Base-by-base conservation (phyloP, 2,888 invertebrate genomes). In the Heterodera filipjevi region DNA sequence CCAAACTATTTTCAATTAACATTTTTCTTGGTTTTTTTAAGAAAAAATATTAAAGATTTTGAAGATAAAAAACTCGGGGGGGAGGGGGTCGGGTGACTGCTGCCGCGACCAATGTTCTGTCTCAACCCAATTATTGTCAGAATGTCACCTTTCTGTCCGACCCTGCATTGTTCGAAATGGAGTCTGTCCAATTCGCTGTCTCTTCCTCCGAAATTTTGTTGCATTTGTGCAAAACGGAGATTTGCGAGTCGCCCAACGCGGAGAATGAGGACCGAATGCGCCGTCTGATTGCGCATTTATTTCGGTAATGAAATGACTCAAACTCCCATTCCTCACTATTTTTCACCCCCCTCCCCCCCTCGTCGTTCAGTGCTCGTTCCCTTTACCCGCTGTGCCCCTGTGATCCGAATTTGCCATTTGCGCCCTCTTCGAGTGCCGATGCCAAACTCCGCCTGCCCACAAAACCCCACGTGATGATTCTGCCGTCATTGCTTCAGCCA, bases 251-350 rank as follows among this genome's bases (percentile, higher is more conserved):
- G 33, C 33, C 53, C 10, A 59, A 77, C 14, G 66, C 35, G 64
- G 77, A 77, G 49, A 77, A 77, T 59, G 77, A 77, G 64, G 77
- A 77, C 53, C 72, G 77, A 22, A 71, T 77, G 72, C 35, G 30
- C 14, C 77, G 77, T 5, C 66, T 77, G 53, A 35, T 77, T 30
- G 16, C 59, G 19, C 77, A 77, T 46, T 33, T 77, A n/a, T 73
- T 77, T 30, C 35, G 59, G 77, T 73, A 64, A n/a, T 64, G 14
- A 1, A 14, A 49, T 49, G 49, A 16, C 19, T 14, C 46, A n/a
- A 33, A 66, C 12, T 33, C 16, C 32, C 33, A 66, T 66, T 66
- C 3, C 66, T 10, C 30, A 10, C 30, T 10, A 8, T 66, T 8
- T 6, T 10, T n/a, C 8, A 6, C 16, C 10, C 30, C 30, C 5